A percentile compares a stretch with the other conserved stretches of the same genome.
These are phyloP conservation scores for Drosophila bocki DNA, from an alignment of 1,140 invertebrate species.

Conservation along the genomic window DNA sequence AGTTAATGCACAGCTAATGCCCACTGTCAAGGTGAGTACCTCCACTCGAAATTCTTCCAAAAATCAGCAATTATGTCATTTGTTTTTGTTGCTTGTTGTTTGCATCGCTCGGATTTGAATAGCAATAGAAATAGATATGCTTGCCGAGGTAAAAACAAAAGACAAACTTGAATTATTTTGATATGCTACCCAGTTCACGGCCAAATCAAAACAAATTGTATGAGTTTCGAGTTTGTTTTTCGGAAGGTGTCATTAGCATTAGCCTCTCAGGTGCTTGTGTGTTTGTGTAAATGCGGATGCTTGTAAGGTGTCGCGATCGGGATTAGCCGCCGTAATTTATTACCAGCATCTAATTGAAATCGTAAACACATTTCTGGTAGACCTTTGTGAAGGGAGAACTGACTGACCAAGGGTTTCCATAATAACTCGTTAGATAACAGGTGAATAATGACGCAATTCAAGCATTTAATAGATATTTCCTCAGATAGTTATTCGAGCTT, in stretches of 20 bases:
- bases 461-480: not conserved
- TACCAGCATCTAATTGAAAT: conserved; percentile 56
- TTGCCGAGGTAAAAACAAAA: conserved; percentile 39
- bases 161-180: conserved; percentile 52
- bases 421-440: conserved; percentile 24
- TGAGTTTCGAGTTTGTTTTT: conserved; percentile 8
- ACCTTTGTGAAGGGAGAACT: conserved; percentile 11
- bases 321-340: conserved; percentile 44
- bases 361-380: conserved; percentile 29
- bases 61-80: conserved; percentile 71
- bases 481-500: not conserved
- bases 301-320: conserved; percentile 49
- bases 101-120: conserved; percentile 31
- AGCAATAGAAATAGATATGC: conserved; percentile 43
- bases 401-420: conserved; percentile 14
- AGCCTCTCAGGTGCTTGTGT: conserved; percentile 38
- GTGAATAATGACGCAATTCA: conserved; percentile 19
- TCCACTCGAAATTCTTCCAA: conserved; percentile 7
- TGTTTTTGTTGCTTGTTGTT: conserved; percentile 52
- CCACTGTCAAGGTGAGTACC: conserved; percentile 60
- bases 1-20: conserved; percentile 56
- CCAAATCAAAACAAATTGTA: conserved; percentile 44
- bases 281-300: conserved; percentile 61
- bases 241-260: conserved; percentile 63
- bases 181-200: conserved; percentile 63